phyloP scores from a whole-genome alignment of 2,797 vertebrate species.

The Peromyscus eremicus region DNA sequence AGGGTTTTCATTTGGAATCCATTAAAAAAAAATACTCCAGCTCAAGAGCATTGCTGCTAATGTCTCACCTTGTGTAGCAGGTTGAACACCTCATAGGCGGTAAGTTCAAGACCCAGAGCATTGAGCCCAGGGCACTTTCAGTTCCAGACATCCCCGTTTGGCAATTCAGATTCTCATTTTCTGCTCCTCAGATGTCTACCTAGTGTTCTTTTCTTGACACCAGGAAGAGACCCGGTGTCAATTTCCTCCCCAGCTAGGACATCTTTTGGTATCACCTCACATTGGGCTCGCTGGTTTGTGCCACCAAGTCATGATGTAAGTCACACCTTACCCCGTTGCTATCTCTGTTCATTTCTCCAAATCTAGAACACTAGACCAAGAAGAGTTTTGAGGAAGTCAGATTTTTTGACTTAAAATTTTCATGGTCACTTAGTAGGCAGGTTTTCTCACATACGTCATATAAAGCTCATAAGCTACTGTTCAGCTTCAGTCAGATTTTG shows the following conservation, averaged over 20 bases:
- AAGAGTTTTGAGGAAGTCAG: not conserved
- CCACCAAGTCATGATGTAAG: rapidly evolving
- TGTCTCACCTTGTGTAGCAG: not conserved
- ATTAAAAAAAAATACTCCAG: constrained; percentile 58
- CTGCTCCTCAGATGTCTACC: not conserved
- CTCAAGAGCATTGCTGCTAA: not conserved
- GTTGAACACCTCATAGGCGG: not conserved
- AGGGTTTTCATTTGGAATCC: constrained; percentile 70
- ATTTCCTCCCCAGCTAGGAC: not conserved
- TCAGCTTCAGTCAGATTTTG: not conserved
- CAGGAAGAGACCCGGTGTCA: not conserved
- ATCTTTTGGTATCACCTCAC: not conserved
- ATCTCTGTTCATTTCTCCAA: not conserved
- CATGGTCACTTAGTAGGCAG: not conserved
- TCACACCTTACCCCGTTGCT: rapidly evolving
- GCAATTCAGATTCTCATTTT: not conserved
- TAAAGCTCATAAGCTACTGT: not conserved
- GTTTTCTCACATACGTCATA: not conserved
- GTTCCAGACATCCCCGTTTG: not conserved
- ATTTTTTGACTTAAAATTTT: constrained; percentile 1
- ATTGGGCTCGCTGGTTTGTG: not conserved
- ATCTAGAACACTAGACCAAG: not conserved
- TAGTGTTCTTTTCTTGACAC: not conserved
- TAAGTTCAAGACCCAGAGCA: not conserved
- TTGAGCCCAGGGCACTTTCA: not conserved